These are phyloP conservation scores for Choloepus hoffmanni DNA, from an alignment of 2,113 vertebrate genomes.

Conservation along the genomic window DNA sequence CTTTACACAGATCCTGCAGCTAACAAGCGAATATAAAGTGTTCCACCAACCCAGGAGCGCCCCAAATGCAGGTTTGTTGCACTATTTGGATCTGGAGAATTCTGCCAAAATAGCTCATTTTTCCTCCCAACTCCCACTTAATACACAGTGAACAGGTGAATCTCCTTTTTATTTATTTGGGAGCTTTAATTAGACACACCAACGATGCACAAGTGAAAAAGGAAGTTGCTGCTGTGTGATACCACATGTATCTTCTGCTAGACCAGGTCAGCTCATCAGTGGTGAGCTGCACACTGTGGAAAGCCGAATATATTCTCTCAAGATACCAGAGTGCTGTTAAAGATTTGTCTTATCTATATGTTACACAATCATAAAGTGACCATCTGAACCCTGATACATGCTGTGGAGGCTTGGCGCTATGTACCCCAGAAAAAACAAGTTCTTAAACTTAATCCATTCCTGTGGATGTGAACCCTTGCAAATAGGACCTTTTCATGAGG, in stretches of 20 bases:
- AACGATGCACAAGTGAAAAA: not conserved
- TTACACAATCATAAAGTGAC: not conserved
- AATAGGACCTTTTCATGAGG: no score
- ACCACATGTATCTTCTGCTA: not conserved
- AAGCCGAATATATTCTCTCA: not conserved
- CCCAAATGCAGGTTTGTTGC: not conserved
- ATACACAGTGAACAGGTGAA: not conserved
- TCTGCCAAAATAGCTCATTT: not conserved
- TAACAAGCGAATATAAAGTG: not conserved
- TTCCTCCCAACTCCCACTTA: not conserved
- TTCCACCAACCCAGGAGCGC: not conserved
- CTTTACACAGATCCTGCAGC: not conserved
- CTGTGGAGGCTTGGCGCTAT: no score
- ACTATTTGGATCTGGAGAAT: not conserved
- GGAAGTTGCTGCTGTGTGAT: not conserved
- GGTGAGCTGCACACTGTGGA: not conserved
- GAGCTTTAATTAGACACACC: not conserved
- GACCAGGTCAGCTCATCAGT: not conserved
- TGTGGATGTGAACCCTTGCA: no score
- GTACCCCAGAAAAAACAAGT: no score
- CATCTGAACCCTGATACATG: not conserved
- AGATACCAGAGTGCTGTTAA: not conserved
- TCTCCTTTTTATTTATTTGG: not conserved
- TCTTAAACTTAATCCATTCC: no score
- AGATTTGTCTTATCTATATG: conserved; percentile 9